Evolutionary conservation across 2,888 invertebrate species (phyloP).

Genomic region (Macrophya alboannulata): DNA sequence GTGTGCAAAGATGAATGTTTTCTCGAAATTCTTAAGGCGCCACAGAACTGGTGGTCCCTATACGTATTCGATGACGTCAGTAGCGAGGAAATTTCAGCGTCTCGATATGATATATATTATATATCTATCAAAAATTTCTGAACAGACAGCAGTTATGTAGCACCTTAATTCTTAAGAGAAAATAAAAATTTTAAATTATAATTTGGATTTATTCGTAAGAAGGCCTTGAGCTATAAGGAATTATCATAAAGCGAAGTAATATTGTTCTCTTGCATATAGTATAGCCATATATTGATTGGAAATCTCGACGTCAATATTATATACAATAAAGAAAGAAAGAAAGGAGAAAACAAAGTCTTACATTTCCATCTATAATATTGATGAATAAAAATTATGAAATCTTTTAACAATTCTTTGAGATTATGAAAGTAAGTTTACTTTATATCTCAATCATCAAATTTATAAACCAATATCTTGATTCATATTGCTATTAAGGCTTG

Average conservation of each 20-base stretch:
- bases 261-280: background rate
- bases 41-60: no score
- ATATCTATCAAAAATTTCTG: no score
- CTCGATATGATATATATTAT: no score
- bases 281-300: constrained; percentile 9
- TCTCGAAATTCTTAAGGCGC: no score
- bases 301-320: background rate
- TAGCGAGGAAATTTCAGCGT: no score
- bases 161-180: background rate
- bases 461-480: background rate
- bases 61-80: no score
- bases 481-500: background rate
- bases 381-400: background rate
- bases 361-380: background rate
- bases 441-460: background rate
- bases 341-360: background rate
- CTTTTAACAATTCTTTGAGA: background rate
- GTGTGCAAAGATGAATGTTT: background rate
- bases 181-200: background rate
- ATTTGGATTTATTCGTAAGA: background rate
- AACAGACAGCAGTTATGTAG: no score
- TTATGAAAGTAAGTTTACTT: background rate
- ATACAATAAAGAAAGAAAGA: background rate
- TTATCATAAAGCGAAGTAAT: background rate
- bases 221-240: background rate